Conservation (phyloP, 2,113 vertebrate species). For the Notothenia coriiceps region DNA sequence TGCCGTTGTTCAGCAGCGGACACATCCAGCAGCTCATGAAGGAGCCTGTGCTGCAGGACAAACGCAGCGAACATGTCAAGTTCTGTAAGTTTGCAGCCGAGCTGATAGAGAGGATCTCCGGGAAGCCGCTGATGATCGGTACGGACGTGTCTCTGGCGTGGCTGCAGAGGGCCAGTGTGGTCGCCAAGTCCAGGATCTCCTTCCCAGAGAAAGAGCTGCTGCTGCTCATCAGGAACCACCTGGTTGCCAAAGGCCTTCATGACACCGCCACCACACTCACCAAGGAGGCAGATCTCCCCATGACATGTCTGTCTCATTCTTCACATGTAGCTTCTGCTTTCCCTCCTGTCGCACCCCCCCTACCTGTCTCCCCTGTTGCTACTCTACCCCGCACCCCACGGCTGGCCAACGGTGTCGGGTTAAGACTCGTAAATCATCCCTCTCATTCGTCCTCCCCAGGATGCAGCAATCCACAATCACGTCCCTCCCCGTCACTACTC, state of each 20-base stretch:
- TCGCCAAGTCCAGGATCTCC: conserved; percentile 96
- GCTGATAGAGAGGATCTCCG: conserved; percentile 96
- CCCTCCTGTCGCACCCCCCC: conserved; percentile 82
- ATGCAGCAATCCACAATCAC: conserved; percentile 86
- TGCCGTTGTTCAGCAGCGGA: conserved; percentile 97
- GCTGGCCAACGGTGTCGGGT: conserved; percentile 91
- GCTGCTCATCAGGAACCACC: conserved; percentile 95
- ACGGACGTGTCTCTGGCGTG: conserved; percentile 96
- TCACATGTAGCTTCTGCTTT: conserved; percentile 85
- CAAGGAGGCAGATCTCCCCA: conserved; percentile 95
- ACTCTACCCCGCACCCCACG: conserved; percentile 93
- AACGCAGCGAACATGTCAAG: conserved; percentile 96
- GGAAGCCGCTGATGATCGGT: conserved; percentile 94
- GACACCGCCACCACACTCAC: conserved; percentile 92
- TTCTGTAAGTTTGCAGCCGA: conserved; percentile 97
- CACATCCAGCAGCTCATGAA: conserved; percentile 99
- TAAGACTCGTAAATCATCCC: conserved; percentile 86
- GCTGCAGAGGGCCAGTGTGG: conserved; percentile 95
- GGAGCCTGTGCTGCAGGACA: conserved; percentile 98
- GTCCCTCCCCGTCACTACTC: conserved; percentile 86
- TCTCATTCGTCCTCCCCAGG: conserved; percentile 81
- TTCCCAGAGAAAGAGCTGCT: conserved; percentile 98
- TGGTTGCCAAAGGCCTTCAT: conserved; percentile 94
- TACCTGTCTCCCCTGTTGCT: conserved; percentile 86
- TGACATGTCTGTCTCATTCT: conserved; percentile 89